A percentile compares a stretch with the other conserved stretches of the same genome.
Evolutionary conservation across 2,797 vertebrate species (phyloP).

Genomic region (Leptatherina wallacei): DNA sequence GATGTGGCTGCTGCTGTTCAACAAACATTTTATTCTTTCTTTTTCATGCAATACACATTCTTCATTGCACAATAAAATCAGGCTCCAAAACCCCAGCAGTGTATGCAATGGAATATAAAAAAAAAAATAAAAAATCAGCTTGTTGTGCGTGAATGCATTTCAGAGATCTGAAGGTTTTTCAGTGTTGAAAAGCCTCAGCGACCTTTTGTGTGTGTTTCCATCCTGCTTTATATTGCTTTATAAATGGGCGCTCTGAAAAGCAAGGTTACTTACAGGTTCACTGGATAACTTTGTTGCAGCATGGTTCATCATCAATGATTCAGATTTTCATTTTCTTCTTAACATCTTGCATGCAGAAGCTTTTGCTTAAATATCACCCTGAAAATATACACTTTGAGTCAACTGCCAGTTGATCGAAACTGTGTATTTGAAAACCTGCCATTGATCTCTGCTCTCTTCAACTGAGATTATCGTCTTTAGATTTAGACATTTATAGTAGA

Average conservation of each 20-base stretch:
- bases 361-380: not conserved
- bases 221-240: conserved; percentile 38
- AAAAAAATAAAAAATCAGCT: not conserved
- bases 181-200: not conserved
- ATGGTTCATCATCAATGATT: not conserved
- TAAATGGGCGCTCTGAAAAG: conserved; percentile 27
- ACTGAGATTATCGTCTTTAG: not conserved
- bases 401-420: not conserved
- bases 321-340: not conserved
- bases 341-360: not conserved
- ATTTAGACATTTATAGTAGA: not conserved
- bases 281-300: conserved; percentile 6
- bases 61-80: not conserved
- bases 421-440: not conserved
- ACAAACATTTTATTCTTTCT: not conserved
- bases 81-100: not conserved
- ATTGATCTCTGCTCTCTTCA: not conserved
- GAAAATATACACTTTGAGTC: not conserved
- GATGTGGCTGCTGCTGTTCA: not conserved
- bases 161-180: not conserved
- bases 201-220: conserved; percentile 23
- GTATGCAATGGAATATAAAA: not conserved
- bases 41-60: not conserved
- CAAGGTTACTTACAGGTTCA: conserved; percentile 6
- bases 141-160: not conserved